Evolutionary conservation across 1,140 invertebrate genomes (phyloP), one percentile per base, ranked within the genome.

Genomic region (Conus betulinus): DNA sequence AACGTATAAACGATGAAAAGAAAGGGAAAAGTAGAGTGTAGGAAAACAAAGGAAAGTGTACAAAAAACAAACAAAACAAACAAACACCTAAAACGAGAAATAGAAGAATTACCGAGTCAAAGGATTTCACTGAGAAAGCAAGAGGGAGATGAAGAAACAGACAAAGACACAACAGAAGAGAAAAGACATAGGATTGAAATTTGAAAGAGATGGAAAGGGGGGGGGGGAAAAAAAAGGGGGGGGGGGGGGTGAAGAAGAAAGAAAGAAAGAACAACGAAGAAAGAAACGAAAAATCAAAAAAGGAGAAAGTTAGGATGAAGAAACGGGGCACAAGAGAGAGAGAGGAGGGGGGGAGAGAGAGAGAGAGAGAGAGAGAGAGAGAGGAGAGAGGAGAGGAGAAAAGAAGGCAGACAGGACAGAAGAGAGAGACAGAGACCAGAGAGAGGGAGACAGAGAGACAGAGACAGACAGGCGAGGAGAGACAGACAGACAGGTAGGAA

Each of bases 281-380:
- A 15, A 53, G 63, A 82, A 20, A 51, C 13, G 51, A 17, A 25
- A 15, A 23, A n/a, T 52, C 13, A 87, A 15, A 67, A 25, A 67
- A 17, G 23, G 20, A 39, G 27, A 39, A 15, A 39, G 52, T 27
- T 6, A 67, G 27, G 27, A 1, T 13, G 11, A 39, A 23, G 23
- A 57, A 39, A 87, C n/a, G 74, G 55, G 23, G 52, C 79, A 51
- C 79, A 23, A 81, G 78, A 82, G 8, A 88, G 63, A 88, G 57
- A n/a, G 60, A 88, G 23, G 57, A 84, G 27, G 74, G 51, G 27
- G 39, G 51, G 11, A 55, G 20, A 67, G 53, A 52, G 17, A 88
- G 39, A 23, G 27, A 15, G 15, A 83, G 51, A 25, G 8, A 83
- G 53, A 27, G 51, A 25, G 83, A 67, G 60, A 84, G 25, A 39